A percentile compares a stretch with the other conserved stretches of the same genome.
phyloP scores from a whole-genome alignment of 2,113 vertebrate species.

The Cairina moschata region DNA sequence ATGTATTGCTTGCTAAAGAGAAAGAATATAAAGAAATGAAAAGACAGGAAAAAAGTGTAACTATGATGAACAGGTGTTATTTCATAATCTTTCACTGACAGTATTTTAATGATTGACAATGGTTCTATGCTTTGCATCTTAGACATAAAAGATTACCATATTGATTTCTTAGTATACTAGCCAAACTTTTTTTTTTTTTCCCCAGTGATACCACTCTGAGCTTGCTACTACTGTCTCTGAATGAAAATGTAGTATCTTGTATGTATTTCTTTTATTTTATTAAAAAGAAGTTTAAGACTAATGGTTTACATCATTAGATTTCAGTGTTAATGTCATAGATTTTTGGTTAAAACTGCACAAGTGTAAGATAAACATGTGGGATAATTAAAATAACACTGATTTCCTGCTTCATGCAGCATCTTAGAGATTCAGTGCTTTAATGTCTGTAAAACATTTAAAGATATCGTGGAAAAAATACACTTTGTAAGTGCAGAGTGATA shows the following conservation, averaged over 20 bases:
- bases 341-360: not conserved
- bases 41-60: not conserved
- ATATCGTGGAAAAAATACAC: not conserved
- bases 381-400: not conserved
- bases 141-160: not conserved
- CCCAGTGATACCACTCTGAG: not conserved
- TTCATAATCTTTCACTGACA: not conserved
- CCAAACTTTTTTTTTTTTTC: not conserved
- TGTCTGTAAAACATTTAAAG: not conserved
- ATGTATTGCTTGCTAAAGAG: not conserved
- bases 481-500: not conserved
- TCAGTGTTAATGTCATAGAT: not conserved
- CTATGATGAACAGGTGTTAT: not conserved
- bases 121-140: not conserved
- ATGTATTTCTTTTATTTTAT: not conserved
- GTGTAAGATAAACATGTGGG: not conserved
- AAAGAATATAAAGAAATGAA: not conserved
- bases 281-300: not conserved
- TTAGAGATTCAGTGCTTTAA: not conserved
- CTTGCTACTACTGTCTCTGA: not conserved
- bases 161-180: slow-evolving; percentile 2
- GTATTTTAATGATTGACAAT: not conserved
- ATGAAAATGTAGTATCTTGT: not conserved
- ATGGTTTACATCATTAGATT: not conserved
- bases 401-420: not conserved